Evolutionary conservation across 2,797 vertebrate species (phyloP).

Genomic region (Gadopsis bispinosus): DNA sequence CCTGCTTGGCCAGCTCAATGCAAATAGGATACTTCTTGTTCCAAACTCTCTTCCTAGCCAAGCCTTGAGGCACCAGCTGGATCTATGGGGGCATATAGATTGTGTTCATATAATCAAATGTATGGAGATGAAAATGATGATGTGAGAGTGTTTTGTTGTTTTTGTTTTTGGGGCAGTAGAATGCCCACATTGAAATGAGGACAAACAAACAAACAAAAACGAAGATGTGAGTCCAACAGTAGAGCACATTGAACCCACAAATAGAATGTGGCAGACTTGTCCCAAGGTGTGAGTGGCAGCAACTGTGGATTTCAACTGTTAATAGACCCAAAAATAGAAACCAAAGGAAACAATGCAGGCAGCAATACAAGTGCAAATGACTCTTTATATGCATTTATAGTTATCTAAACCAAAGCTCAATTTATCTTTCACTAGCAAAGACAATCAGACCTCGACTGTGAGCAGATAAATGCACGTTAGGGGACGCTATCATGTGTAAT

Average conservation of each 20-base stretch:
- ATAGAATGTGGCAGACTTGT: conserved; percentile 13
- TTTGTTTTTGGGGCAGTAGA: neutral
- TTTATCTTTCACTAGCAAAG: conserved; percentile 6
- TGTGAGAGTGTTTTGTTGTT: neutral
- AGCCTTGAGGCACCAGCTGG: conserved; percentile 93
- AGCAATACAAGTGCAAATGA: neutral
- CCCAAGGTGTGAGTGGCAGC: neutral
- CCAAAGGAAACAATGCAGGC: neutral
- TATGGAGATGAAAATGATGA: neutral
- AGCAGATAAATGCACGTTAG: neutral
- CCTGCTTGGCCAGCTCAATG: conserved; percentile 94
- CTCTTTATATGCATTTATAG: conserved; percentile 9
- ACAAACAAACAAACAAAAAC: neutral
- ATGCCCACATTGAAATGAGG: neutral
- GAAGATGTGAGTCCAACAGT: neutral
- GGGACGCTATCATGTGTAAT: neutral
- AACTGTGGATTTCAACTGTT: neutral
- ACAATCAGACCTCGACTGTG: neutral
- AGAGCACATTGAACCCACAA: conserved; percentile 1
- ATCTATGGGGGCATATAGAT: conserved; percentile 82
- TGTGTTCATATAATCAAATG: neutral
- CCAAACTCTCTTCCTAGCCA: conserved; percentile 97
- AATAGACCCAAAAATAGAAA: neutral
- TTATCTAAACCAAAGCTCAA: neutral
- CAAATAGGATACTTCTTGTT: conserved; percentile 99